phyloP scores from a whole-genome alignment of 2,888 invertebrate species.

The Macrosoma leucophasiata region DNA sequence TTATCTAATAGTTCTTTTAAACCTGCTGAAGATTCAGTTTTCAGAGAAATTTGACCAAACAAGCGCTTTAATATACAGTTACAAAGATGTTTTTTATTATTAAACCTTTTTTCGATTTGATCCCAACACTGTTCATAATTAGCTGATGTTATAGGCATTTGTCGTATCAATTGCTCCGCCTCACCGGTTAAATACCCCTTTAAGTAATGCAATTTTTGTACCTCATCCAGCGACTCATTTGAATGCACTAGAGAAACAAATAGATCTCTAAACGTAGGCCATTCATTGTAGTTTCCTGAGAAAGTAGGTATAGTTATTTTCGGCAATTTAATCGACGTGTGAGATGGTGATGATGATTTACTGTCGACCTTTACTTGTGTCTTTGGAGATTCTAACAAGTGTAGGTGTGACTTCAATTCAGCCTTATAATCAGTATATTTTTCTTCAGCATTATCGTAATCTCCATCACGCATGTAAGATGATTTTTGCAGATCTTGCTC shows the following conservation, averaged over 20 bases:
- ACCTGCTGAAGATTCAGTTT: too few relatives aligned
- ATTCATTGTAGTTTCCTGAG: constrained; percentile 21
- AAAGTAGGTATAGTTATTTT: constrained; percentile 21
- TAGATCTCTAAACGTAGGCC: constrained; percentile 22
- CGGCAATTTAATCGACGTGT: constrained; percentile 20
- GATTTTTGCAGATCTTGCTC: too few relatives aligned
- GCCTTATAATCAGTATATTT: too few relatives aligned
- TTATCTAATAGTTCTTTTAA: constrained; percentile 23
- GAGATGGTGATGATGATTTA: too few relatives aligned
- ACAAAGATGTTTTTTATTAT: constrained; percentile 23
- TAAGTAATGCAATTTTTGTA: constrained; percentile 25
- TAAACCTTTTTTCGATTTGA: constrained; percentile 19
- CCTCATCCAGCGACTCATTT: constrained; percentile 17
- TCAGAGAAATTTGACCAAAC: too few relatives aligned
- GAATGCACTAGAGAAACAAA: constrained; percentile 22
- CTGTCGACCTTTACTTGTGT: too few relatives aligned
- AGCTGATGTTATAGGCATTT: constrained; percentile 17
- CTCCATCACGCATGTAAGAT: too few relatives aligned
- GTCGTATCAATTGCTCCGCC: constrained; percentile 24
- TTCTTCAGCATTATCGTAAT: too few relatives aligned
- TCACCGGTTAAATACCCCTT: constrained; percentile 23
- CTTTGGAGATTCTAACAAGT: too few relatives aligned
- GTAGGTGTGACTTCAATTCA: too few relatives aligned
- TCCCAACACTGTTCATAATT: constrained; percentile 25
- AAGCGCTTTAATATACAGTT: constrained; percentile 6